phyloP scores from a whole-genome alignment of 2,888 invertebrate genomes.

The Melikaiella ostensackeni region DNA sequence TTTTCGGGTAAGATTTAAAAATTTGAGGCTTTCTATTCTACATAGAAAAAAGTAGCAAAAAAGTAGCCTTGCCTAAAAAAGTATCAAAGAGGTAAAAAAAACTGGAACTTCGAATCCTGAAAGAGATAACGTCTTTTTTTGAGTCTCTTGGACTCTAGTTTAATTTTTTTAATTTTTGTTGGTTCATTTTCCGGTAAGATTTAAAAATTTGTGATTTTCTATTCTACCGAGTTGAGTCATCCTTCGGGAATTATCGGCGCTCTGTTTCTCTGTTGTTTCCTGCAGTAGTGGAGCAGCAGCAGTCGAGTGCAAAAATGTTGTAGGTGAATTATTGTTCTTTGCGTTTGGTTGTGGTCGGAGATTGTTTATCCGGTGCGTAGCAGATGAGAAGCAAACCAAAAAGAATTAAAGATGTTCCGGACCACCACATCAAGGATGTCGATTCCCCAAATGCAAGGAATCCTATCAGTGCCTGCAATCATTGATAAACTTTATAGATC shows the following conservation, averaged over 20 bases:
- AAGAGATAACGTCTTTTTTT: neutral
- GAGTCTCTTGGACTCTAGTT: neutral
- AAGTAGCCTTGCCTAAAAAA: too few relatives aligned
- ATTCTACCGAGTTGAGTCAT: conserved; percentile 33
- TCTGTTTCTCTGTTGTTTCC: neutral
- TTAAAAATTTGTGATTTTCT: neutral
- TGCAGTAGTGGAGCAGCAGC: conserved; percentile 26
- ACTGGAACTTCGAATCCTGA: too few relatives aligned
- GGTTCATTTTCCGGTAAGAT: neutral
- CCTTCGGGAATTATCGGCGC: conserved; percentile 27
- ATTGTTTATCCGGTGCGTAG: conserved; percentile 51
- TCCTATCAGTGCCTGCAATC: conserved; percentile 84
- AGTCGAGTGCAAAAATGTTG: conserved; percentile 38
- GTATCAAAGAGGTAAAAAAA: too few relatives aligned
- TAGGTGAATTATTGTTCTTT: conserved; percentile 42
- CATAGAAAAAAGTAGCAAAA: too few relatives aligned
- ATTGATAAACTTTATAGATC: conserved; percentile 27
- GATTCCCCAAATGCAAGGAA: conserved; percentile 84
- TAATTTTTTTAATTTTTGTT: neutral
- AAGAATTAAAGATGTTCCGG: conserved; percentile 85
- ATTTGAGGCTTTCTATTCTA: too few relatives aligned
- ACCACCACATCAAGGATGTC: conserved; percentile 84
- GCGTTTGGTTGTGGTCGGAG: conserved; percentile 17
- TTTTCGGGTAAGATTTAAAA: too few relatives aligned
- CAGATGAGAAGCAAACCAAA: conserved; percentile 83